Percentiles rank a stretch among this genome's conserved stretches.
These are phyloP conservation scores for Arizona elegans DNA, from an alignment of 2,113 vertebrate genomes.

Conservation along the genomic window DNA sequence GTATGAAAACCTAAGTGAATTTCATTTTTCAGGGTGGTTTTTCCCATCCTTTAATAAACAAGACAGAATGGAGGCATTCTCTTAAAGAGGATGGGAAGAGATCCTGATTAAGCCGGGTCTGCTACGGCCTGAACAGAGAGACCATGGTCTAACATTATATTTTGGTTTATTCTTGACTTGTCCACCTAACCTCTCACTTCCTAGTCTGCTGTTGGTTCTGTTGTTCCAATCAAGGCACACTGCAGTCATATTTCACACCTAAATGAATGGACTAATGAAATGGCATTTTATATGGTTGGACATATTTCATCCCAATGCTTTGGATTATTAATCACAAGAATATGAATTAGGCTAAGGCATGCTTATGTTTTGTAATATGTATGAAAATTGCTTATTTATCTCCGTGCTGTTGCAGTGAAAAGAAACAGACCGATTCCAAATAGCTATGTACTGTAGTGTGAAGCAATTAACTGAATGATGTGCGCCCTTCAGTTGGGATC, in stretches of 20 bases:
- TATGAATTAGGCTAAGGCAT: constrained; percentile 56
- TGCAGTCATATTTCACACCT: constrained; percentile 39
- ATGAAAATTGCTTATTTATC: constrained; percentile 64
- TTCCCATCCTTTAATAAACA: constrained; percentile 63
- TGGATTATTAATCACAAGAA: constrained; percentile 57
- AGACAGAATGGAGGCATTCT: constrained; percentile 42
- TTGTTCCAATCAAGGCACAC: constrained; percentile 17
- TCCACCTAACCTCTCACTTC: background rate
- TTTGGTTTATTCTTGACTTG: background rate
- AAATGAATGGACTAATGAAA: constrained; percentile 50
- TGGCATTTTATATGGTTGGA: constrained; percentile 30
- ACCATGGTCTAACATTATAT: background rate
- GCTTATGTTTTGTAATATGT: constrained; percentile 58
- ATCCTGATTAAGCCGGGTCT: constrained; percentile 35
- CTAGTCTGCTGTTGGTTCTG: background rate
- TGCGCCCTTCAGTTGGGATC: constrained; percentile 41
- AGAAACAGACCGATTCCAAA: constrained; percentile 61
- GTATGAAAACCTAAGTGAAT: constrained; percentile 61
- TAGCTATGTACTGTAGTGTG: constrained; percentile 48
- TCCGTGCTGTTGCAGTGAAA: constrained; percentile 52
- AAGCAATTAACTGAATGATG: constrained; percentile 62
- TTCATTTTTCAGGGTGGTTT: constrained; percentile 55
- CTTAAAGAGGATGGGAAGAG: constrained; percentile 11
- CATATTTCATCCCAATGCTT: constrained; percentile 44
- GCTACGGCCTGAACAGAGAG: constrained; percentile 14